Evolutionary conservation across 2,113 vertebrate species (phyloP), one percentile per base, ranked within the genome.

Genomic region (Albula goreensis): DNA sequence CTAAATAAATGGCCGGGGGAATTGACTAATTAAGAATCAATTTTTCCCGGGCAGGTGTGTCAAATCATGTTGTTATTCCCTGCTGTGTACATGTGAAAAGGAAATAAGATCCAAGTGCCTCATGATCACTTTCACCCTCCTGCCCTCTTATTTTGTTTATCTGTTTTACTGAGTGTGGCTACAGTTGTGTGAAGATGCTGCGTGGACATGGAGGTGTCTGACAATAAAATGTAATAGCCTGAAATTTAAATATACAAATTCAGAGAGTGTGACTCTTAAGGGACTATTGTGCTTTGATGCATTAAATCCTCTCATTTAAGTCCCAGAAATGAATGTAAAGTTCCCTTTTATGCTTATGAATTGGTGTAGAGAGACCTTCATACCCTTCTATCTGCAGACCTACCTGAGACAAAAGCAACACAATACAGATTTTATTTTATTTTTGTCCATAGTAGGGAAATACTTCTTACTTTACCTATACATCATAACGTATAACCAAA

Each of bases 21-120:
- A 77, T 78, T 84, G 56, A 17, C 82, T 63, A 31, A 31, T 56
- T 66, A 13, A 52, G n/a, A 78, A 50, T 77, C 13, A 51, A 77
- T 78, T 74, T 25, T 25, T 77, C 48, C 13, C 13, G 66, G 83
- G 70, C 83, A 77, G n/a, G 74, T 77, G 66, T 84, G 83, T 78
- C 83, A 78, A 78, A 78, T 51, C 50, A 51, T 9, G 50, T 22
- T 80, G 5, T 51, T 80, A 80, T 80, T 80, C 79, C 50, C 79
- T 5, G 22, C 31, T 17, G 79, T 22, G 31, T 50, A 48, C 79
- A 57, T 15, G 50, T 17, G 31, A 17, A 53, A 52, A 84, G 51
- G 50, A 13, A 78, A 84, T 22, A 50, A 74, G 70, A 31, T 31
- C 66, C 74, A 11, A 25, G 50, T 41, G 78, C 2, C 31, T 48